Conservation (phyloP, 2,888 invertebrate genomes). For the Eupithecia centaureata region DNA sequence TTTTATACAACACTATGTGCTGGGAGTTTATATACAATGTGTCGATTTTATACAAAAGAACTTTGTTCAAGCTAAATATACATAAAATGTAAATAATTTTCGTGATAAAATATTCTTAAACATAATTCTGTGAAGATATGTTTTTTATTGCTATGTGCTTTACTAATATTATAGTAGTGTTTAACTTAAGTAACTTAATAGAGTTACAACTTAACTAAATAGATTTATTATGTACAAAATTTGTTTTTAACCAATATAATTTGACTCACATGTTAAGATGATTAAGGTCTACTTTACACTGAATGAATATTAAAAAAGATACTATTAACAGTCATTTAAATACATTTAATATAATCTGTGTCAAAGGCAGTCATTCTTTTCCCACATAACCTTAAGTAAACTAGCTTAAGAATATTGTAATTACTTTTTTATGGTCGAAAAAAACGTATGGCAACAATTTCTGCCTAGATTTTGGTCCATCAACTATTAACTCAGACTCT, state of each 20-base stretch:
- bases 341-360: neutral
- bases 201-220: too few relatives aligned
- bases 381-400: neutral
- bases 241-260: conserved; percentile 11
- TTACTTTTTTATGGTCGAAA: neutral
- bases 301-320: neutral
- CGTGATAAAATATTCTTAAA: conserved; percentile 31
- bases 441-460: neutral
- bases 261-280: conserved; percentile 25
- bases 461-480: neutral
- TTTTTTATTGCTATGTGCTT: conserved; percentile 42
- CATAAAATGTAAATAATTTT: conserved; percentile 48
- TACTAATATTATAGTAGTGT: conserved; percentile 10
- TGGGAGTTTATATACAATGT: conserved; percentile 60
- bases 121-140: conserved; percentile 48
- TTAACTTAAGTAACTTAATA: neutral
- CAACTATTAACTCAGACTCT: neutral
- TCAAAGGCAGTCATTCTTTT: neutral
- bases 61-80: conserved; percentile 78
- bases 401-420: neutral
- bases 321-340: neutral
- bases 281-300: conserved; percentile 7
- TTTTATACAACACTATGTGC: conserved; percentile 72
- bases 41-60: conserved; percentile 60
- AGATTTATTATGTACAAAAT: conserved; percentile 25